Conservation (phyloP, 2,888 invertebrate genomes). For the Dinocampus coccinellae region DNA sequence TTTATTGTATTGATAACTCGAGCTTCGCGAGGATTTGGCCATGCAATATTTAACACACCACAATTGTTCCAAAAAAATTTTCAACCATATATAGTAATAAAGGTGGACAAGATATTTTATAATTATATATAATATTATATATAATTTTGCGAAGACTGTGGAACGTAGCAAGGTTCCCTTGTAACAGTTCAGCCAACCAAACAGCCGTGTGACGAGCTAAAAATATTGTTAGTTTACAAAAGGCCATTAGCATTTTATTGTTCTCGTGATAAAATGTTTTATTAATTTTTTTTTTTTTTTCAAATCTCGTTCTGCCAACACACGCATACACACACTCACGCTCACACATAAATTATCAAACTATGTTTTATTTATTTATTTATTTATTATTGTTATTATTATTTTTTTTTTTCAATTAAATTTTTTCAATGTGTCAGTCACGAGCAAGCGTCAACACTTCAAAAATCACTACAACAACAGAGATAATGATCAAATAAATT, state of each 20-base stretch:
- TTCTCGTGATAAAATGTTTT: too few species aligned
- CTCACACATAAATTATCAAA: too few species aligned
- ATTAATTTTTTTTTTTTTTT: constrained; percentile 12
- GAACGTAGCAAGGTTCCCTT: constrained; percentile 70
- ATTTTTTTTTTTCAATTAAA: constrained; percentile 4
- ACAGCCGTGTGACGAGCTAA: constrained; percentile 68
- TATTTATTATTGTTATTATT: too few species aligned
- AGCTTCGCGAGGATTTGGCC: constrained; percentile 64
- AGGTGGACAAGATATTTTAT: constrained; percentile 56
- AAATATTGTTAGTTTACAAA: constrained; percentile 65
- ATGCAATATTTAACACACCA: constrained; percentile 66
- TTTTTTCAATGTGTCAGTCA: not conserved
- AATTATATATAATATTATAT: constrained; percentile 40
- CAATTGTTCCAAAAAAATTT: constrained; percentile 61
- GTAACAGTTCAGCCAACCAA: constrained; percentile 70
- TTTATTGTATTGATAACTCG: constrained; percentile 45
- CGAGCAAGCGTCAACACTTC: constrained; percentile 30
- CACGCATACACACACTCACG: constrained; percentile 47
- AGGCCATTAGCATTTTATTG: constrained; percentile 53
- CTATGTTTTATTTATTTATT: too few species aligned
- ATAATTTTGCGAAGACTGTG: constrained; percentile 67
- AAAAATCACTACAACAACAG: not conserved
- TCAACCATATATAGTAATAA: constrained; percentile 59
- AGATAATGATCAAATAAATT: not conserved
- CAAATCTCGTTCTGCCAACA: constrained; percentile 48